phyloP scores from a whole-genome alignment of 2,888 invertebrate species.

The Metacarcinus magister region DNA sequence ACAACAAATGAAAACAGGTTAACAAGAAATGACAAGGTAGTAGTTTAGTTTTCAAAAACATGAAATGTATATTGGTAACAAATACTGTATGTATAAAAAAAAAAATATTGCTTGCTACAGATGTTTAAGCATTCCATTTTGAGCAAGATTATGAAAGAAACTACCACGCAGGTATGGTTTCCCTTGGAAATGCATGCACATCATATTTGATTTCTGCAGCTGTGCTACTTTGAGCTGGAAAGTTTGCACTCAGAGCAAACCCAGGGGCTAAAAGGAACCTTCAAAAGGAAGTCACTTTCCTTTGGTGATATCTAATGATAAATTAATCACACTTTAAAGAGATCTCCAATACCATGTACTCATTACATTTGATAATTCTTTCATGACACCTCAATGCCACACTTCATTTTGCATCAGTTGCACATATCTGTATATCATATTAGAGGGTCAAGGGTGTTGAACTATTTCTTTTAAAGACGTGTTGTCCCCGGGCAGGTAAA shows the following conservation, averaged over 20 bases:
- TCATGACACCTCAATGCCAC: neutral
- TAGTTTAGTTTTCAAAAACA: neutral
- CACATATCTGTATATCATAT: neutral
- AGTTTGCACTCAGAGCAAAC: neutral
- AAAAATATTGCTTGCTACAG: neutral
- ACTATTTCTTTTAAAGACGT: neutral
- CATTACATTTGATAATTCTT: neutral
- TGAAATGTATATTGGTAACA: neutral
- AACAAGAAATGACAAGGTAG: neutral
- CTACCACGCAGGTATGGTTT: neutral
- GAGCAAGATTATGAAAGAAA: neutral
- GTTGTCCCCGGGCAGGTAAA: neutral
- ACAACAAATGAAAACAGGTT: neutral
- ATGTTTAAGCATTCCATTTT: neutral
- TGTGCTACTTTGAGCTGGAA: neutral
- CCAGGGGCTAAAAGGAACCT: neutral
- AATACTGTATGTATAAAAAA: neutral
- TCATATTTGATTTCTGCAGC: neutral
- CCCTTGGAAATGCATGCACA: neutral
- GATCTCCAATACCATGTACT: neutral
- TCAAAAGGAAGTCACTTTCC: neutral
- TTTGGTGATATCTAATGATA: neutral
- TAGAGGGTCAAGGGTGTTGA: neutral
- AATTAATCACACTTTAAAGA: neutral
- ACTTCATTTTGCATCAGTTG: neutral